phyloP scores from a whole-genome alignment of 2,888 invertebrate genomes.

The Pammene aurita region DNA sequence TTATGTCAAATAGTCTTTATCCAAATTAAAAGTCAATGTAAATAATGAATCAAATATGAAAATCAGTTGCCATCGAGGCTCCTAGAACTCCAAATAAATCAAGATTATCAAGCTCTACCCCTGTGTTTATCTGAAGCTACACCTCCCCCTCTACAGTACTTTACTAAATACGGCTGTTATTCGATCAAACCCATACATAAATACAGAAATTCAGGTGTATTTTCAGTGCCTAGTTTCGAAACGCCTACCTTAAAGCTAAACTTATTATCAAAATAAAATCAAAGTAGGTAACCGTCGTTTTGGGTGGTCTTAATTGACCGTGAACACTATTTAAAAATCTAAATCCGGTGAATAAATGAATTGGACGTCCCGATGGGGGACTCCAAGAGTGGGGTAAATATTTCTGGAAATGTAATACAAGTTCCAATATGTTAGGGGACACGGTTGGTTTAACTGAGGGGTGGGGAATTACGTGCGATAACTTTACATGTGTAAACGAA shows the following conservation, averaged over 20 bases:
- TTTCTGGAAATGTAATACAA: slow-evolving; percentile 33
- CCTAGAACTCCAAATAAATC: no score
- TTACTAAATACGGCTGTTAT: not conserved
- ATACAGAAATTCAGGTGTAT: no score
- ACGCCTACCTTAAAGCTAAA: no score
- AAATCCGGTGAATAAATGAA: slow-evolving; percentile 18
- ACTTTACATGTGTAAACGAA: slow-evolving; percentile 15
- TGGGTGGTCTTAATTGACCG: slow-evolving; percentile 13
- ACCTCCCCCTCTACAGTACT: no score
- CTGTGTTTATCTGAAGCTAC: no score
- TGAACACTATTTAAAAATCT: not conserved
- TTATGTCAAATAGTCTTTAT: no score
- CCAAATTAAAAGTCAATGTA: no score
- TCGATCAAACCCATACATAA: not conserved
- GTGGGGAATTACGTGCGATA: slow-evolving; percentile 21
- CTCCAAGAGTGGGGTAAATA: slow-evolving; percentile 29
- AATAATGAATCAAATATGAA: no score
- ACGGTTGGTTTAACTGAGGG: slow-evolving; percentile 18
- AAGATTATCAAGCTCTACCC: no score
- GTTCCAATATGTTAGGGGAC: slow-evolving; percentile 33
- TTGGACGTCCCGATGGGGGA: slow-evolving; percentile 21
- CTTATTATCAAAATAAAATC: not conserved
- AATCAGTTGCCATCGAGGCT: no score
- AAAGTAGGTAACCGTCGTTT: not conserved
- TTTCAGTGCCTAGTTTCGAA: no score